phyloP scores from a whole-genome alignment of 2,113 vertebrate genomes.

The Clinocottus analis region DNA sequence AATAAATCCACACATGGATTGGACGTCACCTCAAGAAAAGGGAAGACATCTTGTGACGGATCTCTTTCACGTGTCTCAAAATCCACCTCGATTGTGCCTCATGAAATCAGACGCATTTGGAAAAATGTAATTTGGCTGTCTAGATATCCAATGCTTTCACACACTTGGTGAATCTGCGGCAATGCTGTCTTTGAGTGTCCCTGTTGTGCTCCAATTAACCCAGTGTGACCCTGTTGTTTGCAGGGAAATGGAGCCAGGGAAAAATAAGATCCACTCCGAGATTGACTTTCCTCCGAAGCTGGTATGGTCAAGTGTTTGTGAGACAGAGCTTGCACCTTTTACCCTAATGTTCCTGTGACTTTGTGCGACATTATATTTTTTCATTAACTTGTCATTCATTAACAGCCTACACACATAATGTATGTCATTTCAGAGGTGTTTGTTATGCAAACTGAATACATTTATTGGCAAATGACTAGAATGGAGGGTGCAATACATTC shows the following conservation, averaged over 20 bases:
- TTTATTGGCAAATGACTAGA: background rate
- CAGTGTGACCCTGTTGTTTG: slow-evolving; percentile 19
- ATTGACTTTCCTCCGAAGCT: slow-evolving; percentile 1
- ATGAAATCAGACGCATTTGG: background rate
- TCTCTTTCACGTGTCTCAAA: background rate
- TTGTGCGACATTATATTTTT: background rate
- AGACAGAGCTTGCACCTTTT: background rate
- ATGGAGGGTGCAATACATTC: background rate
- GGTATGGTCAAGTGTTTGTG: background rate
- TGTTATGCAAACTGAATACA: background rate
- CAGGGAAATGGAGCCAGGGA: background rate
- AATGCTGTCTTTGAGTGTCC: slow-evolving; percentile 1
- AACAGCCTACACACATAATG: background rate
- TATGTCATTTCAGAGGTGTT: background rate
- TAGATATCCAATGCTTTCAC: slow-evolving; percentile 1
- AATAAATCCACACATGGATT: slow-evolving; percentile 5
- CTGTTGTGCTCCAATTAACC: slow-evolving; percentile 19
- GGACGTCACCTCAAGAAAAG: background rate
- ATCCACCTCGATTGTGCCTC: background rate
- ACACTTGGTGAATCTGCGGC: background rate
- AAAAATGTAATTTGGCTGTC: background rate
- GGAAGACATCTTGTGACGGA: background rate
- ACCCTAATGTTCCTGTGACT: background rate
- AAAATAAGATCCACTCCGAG: background rate
- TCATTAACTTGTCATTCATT: background rate